These are phyloP conservation scores for Panthera leo DNA, from an alignment of 2,113 vertebrate genomes.

Conservation along the genomic window DNA sequence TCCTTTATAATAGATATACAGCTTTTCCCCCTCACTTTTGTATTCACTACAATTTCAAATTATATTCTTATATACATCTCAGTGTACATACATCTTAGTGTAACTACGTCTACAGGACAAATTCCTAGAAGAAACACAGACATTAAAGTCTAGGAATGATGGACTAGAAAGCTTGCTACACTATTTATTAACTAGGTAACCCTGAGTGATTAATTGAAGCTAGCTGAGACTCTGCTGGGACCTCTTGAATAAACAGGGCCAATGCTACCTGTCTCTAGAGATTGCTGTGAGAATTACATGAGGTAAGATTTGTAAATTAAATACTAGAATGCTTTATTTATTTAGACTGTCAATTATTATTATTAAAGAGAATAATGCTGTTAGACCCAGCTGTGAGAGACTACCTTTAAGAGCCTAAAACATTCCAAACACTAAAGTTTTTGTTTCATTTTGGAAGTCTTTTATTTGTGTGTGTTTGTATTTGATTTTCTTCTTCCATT, in stretches of 20 bases:
- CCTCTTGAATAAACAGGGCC: neutral
- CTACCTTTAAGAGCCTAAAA: neutral
- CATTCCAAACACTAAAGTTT: neutral
- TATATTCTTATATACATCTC: neutral
- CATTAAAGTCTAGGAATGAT: neutral
- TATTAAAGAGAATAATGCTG: neutral
- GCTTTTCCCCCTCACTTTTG: neutral
- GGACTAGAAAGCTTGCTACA: neutral
- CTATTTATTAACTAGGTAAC: neutral
- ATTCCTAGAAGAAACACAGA: neutral
- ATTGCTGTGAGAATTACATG: neutral
- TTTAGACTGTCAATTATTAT: slow-evolving; percentile 1
- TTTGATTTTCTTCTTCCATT: neutral
- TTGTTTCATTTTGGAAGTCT: neutral
- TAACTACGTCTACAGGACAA: neutral
- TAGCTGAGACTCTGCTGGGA: neutral
- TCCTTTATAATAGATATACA: neutral
- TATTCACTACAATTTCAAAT: neutral
- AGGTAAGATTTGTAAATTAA: slow-evolving; percentile 10
- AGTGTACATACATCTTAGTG: neutral
- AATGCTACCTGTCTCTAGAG: neutral
- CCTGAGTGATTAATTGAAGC: neutral
- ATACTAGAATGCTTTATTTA: slow-evolving; percentile 8
- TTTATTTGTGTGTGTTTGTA: neutral
- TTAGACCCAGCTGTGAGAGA: neutral